Conservation (phyloP, 2,888 invertebrate species). For the Macrosiphum euphorbiae region DNA sequence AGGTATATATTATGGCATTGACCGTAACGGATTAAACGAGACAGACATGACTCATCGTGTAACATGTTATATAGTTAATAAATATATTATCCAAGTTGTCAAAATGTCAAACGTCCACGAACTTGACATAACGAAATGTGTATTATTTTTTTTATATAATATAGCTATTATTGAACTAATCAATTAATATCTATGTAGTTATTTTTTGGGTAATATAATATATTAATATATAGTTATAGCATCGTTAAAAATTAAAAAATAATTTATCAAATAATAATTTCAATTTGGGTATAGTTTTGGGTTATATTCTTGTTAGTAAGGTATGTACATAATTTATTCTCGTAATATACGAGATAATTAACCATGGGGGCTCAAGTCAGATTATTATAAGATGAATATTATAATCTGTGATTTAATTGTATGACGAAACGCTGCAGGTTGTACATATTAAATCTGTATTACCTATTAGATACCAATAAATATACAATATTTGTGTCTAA, state of each 20-base stretch:
- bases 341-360: neutral
- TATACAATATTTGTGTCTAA: neutral
- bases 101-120: neutral
- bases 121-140: neutral
- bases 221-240: neutral
- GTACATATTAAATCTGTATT: neutral
- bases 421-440: neutral
- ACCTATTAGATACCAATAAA: neutral
- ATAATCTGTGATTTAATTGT: neutral
- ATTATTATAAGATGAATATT: constrained; percentile 3
- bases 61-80: neutral
- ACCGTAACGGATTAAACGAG: neutral
- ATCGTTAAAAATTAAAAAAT: neutral
- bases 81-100: neutral
- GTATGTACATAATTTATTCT: neutral
- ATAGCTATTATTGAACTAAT: neutral
- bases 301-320: no score
- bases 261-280: neutral
- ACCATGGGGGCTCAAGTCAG: neutral
- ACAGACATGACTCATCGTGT: neutral
- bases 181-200: neutral
- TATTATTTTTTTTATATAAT: neutral
- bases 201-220: neutral
- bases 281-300: neutral
- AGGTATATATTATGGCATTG: neutral